Base-by-base conservation (phyloP, 2,113 vertebrate species). In the Monopterus albus region DNA sequence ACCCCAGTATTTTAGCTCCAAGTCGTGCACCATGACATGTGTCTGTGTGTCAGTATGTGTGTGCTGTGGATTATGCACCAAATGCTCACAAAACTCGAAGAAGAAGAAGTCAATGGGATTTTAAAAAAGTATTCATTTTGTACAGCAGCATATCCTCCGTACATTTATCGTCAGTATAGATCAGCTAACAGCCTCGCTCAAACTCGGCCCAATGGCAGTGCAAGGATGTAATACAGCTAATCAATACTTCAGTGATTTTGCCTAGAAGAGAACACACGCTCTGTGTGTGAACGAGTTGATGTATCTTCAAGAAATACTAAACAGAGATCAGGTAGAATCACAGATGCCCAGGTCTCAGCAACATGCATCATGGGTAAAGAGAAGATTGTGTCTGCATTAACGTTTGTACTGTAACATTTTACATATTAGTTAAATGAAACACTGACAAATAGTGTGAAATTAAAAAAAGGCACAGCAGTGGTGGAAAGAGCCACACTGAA, bases 181-280 rank as follows among this genome's bases (percentile, higher is more conserved):
- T 83, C 62, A 79, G 78, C 58, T 80, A 80, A 85, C 60, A 67
- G 60, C 62, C 82, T 76, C 2, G n/a, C 72, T 75, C n/a, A 20
- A 3, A 71, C 70, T 75, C 46, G 50, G 38, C 64, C 71, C 61
- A 68, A 11, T 78, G 72, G 56, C 80, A 74, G 72, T 59, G 62
- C 33, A 49, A 69, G 58, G 49, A 46, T 81, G 69, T 76, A 64
- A 86, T 72, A 64, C 55, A 65, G 42, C 60, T 72, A 81, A 84
- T 91, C 87, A 80, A 89, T 91, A 80, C 63, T 68, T 67, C 39
- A 84, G 52, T 66, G 78, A 79, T 84, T 89, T 79, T 66, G 51
- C 69, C 78, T 84, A 20, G 35, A 80, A 80, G 78, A 72, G 50
- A 85, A 78, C 81, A 81, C 81, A 79, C 73, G 75, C 66, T 71